Evolutionary conservation across 2,113 vertebrate species (phyloP), one percentile per base, ranked within the genome.

Genomic region (Melanerpes aurifrons): DNA sequence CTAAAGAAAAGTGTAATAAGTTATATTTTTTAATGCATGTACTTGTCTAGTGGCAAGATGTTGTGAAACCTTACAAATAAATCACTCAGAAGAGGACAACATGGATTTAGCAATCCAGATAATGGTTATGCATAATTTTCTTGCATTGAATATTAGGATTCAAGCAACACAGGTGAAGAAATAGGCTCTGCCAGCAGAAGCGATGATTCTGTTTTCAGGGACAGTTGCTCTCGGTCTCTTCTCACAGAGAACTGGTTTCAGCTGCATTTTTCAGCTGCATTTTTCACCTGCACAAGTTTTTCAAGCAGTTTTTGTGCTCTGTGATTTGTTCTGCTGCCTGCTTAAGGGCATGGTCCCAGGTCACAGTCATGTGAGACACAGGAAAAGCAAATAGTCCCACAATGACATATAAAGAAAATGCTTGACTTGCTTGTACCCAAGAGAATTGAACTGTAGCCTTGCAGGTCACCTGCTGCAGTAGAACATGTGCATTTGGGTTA

Each of bases 321-420:
- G 53, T 83, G 79, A 86, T 90, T 89, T 87, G 56, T 63, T 93
- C 85, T 91, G 72, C 72, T 95, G 43, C 79, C n/a, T 83, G 72
- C 72, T 90, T 73, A 61, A 93, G 69, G 64, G 37, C 72, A 84
- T 12, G 26, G 82, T 91, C 93, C 79, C 43, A 80, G 87, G 78
- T 87, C 89, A 32, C 59, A 94, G 63, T 50, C 71, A 59, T 66
- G 61, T 89, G 96, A 95, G 53, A 56, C 13, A 70, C 3, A 87
- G 75, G 31, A 93, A 87, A 90, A 77, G 68, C 29, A 94, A 91
- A 82, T 21, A n/a, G 53, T 73, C 19, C 75, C 72, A 70, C 68
- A 43, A 54, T 54, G 69, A 80, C 47, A 77, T 47, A 63, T 64
- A 89, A 91, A 82, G 73, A 86, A 92, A 93, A 84, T 29, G 17